Conservation (phyloP, 1,140 invertebrate genomes). For the Camponotus pennsylvanicus region DNA sequence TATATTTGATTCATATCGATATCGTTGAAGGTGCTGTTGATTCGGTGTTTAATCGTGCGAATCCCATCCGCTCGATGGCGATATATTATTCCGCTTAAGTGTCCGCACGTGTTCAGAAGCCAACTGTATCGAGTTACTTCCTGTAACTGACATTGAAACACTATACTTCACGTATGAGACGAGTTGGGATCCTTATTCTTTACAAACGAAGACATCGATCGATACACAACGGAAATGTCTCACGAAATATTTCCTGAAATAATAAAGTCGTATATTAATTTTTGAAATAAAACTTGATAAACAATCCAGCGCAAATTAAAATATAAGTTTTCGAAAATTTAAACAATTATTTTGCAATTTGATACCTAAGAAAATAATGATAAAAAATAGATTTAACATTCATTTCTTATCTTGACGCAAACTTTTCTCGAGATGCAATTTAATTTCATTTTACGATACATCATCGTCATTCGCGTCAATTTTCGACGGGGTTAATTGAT, state of each 20-base stretch:
- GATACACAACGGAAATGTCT: not conserved
- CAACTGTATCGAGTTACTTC: conserved; percentile 78
- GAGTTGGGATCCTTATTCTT: conserved; percentile 60
- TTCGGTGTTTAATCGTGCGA: conserved; percentile 12
- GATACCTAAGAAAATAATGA: not conserved
- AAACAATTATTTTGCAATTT: not conserved
- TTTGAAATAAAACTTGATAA: not conserved
- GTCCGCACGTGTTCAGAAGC: conserved; percentile 78
- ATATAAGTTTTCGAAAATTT: not conserved
- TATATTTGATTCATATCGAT: conserved; percentile 22
- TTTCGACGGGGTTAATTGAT: conserved; percentile 73
- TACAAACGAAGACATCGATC: not conserved
- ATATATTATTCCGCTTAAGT: conserved; percentile 60
- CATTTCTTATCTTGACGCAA: not conserved
- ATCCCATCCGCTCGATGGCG: conserved; percentile 16
- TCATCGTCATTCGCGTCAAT: not conserved
- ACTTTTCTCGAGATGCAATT: not conserved
- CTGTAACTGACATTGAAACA: conserved; percentile 69
- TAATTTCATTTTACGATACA: not conserved
- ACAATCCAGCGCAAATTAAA: not conserved
- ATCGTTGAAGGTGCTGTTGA: not conserved
- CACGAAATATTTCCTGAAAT: not conserved
- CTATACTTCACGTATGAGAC: conserved; percentile 55
- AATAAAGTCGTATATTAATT: no score
- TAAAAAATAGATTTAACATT: not conserved